A percentile compares a stretch with the other conserved stretches of the same genome.
Conservation (phyloP, 2,113 vertebrate species). For the Enhydra lutris region DNA sequence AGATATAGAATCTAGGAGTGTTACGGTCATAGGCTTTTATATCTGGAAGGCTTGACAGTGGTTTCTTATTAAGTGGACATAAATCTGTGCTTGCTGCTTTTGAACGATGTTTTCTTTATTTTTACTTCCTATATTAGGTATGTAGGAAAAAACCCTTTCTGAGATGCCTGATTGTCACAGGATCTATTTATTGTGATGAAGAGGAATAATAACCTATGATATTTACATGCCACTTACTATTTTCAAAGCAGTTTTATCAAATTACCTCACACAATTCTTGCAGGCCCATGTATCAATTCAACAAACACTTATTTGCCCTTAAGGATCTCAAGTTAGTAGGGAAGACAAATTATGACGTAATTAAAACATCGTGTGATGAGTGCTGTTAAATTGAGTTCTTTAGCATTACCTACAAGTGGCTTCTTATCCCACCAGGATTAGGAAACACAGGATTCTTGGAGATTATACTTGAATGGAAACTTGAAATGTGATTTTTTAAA, state of each 20-base stretch:
- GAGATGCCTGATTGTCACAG: background rate
- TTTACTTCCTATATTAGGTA: background rate
- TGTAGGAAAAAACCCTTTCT: background rate
- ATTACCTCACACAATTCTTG: background rate
- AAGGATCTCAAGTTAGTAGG: background rate
- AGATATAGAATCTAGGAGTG: background rate
- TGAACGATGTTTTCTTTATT: background rate
- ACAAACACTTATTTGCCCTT: background rate
- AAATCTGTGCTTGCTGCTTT: background rate
- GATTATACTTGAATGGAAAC: background rate
- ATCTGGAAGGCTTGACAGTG: background rate
- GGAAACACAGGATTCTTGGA: background rate
- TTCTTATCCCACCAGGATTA: background rate
- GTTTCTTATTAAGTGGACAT: background rate
- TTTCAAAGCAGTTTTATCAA: background rate
- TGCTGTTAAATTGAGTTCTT: background rate
- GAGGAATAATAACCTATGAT: background rate
- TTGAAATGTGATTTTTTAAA: background rate
- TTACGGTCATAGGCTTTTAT: background rate
- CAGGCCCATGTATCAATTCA: background rate
- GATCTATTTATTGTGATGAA: background rate
- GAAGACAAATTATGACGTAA: background rate
- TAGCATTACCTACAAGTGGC: accelerated
- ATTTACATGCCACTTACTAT: background rate
- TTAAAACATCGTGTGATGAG: background rate